Evolutionary conservation across 2,797 vertebrate species (phyloP).

Genomic region (Sebastes reedi): DNA sequence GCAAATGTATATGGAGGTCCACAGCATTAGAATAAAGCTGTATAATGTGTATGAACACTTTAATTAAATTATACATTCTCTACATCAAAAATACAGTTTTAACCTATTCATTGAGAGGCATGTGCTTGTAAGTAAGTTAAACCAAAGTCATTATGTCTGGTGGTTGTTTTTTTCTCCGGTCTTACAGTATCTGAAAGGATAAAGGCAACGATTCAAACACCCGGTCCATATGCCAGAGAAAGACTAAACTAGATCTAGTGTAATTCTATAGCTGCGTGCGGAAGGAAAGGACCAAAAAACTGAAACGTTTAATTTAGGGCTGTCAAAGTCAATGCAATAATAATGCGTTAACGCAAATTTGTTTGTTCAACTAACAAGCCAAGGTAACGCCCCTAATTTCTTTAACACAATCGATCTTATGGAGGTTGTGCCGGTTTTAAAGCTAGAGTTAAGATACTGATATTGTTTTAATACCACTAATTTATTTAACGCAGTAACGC

Average conservation of each 20-base stretch:
- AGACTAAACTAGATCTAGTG: background rate
- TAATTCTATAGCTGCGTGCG: background rate
- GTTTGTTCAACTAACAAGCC: no score
- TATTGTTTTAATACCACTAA: no score
- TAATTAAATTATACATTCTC: slow-evolving; percentile 2
- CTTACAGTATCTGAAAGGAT: background rate
- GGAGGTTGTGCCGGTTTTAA: no score
- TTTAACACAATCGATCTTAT: no score
- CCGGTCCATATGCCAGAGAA: background rate
- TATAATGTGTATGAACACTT: background rate
- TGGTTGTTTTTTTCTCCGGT: background rate
- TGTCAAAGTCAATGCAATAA: no score
- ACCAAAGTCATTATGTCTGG: background rate
- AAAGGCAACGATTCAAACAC: background rate
- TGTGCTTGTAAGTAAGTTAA: background rate
- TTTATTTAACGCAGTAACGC: no score
- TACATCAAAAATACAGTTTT: background rate
- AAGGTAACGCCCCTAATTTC: no score
- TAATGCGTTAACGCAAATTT: no score
- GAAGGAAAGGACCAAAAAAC: background rate
- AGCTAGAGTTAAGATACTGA: no score
- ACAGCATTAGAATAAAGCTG: background rate
- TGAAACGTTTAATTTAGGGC: background rate
- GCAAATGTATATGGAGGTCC: background rate
- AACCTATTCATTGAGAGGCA: background rate